Evolutionary conservation across 2,113 vertebrate species (phyloP).

Genomic region (Stercorarius parasiticus): DNA sequence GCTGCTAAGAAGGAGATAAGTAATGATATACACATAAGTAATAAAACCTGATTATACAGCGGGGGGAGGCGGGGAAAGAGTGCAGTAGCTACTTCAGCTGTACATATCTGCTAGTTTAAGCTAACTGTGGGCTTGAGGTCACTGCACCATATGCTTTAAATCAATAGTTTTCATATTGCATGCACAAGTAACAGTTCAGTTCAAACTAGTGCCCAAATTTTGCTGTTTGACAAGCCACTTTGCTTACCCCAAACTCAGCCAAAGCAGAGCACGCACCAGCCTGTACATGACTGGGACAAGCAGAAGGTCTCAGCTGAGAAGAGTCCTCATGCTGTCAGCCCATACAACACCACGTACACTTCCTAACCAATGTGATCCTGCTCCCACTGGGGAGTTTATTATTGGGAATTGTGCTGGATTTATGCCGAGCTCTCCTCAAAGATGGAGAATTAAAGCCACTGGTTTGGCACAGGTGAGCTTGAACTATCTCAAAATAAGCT

Average conservation of each 20-base stretch:
- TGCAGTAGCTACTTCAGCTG: background rate
- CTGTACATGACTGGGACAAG: background rate
- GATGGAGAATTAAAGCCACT: background rate
- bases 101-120: background rate
- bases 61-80: background rate
- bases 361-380: rapidly evolving
- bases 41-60: background rate
- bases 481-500: background rate
- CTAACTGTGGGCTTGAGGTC: background rate
- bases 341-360: rapidly evolving
- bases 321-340: background rate
- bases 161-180: background rate
- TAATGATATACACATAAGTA: background rate
- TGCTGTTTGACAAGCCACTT: background rate
- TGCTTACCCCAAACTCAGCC: background rate
- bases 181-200: background rate
- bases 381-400: background rate
- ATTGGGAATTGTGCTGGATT: background rate
- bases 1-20: background rate
- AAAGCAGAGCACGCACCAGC: background rate
- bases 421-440: background rate
- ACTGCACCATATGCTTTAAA: background rate
- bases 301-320: background rate
- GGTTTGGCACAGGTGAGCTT: background rate
- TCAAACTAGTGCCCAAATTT: background rate